These are phyloP conservation scores for Pseudorectes ferrugineus DNA, from an alignment of 2,113 vertebrate species.

Conservation along the genomic window DNA sequence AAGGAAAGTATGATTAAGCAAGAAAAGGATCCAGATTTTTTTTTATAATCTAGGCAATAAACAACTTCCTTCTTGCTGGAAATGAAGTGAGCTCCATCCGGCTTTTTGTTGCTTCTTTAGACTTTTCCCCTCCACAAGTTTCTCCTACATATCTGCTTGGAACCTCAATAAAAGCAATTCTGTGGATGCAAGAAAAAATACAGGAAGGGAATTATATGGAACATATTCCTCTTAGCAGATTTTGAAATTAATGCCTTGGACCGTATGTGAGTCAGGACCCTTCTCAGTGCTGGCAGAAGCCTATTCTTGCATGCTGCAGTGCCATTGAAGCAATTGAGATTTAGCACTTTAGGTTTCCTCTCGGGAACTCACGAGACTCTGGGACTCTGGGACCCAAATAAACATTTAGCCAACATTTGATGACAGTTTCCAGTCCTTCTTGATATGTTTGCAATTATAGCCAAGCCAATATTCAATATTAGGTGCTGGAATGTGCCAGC, in stretches of 20 bases:
- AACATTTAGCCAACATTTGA: background rate
- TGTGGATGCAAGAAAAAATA: background rate
- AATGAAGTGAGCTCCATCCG: background rate
- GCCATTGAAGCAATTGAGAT: background rate
- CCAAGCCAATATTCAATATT: background rate
- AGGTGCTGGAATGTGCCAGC: background rate
- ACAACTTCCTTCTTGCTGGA: background rate
- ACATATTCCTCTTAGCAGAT: background rate
- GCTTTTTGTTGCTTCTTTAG: background rate
- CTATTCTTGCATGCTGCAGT: background rate
- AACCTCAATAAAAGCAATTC: background rate
- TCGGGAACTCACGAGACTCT: background rate
- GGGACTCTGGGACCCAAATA: background rate
- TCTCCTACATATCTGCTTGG: background rate
- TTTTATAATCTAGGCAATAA: background rate
- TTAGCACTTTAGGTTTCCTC: background rate
- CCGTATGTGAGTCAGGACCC: background rate
- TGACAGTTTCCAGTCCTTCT: background rate
- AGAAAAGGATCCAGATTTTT: background rate
- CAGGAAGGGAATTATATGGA: background rate
- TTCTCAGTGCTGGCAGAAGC: background rate
- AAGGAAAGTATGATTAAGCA: background rate
- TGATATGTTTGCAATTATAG: background rate
- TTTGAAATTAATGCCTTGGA: background rate
- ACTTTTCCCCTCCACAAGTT: background rate